These are phyloP conservation scores for Dipus sagitta DNA, from an alignment of 2,797 vertebrate genomes.

Conservation along the genomic window DNA sequence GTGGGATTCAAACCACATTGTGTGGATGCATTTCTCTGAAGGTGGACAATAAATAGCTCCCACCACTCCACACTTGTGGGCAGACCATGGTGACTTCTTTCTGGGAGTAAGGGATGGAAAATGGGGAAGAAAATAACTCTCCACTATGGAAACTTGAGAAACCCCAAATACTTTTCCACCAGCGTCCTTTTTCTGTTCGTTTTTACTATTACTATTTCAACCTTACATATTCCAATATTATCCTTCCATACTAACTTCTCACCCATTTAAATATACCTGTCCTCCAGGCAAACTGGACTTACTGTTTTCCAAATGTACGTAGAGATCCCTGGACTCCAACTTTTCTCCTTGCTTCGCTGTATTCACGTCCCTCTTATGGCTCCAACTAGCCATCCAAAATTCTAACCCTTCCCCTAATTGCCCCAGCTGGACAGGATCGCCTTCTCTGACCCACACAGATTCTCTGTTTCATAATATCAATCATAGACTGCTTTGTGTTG, in stretches of 20 bases:
- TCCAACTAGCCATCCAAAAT: neutral
- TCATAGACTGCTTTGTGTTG: neutral
- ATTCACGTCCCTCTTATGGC: neutral
- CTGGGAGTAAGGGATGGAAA: neutral
- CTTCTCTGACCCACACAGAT: neutral
- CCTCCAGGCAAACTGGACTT: neutral
- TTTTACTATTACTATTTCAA: neutral
- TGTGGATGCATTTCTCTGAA: neutral
- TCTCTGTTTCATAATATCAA: neutral
- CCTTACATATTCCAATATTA: conserved; percentile 5
- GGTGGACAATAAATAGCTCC: neutral
- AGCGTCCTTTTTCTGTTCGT: neutral
- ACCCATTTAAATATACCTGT: conserved; percentile 8
- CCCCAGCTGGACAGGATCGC: neutral
- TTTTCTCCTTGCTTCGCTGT: neutral
- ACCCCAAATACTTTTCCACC: neutral
- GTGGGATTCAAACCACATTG: neutral
- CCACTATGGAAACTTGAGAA: neutral
- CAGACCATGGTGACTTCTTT: neutral
- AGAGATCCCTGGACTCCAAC: neutral
- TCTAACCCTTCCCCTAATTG: neutral
- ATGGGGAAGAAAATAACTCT: neutral
- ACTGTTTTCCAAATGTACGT: neutral
- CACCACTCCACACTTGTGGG: neutral
- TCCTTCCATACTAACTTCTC: neutral